phyloP scores from a whole-genome alignment of 2,797 vertebrate species.

The Cichlasoma orientale region DNA sequence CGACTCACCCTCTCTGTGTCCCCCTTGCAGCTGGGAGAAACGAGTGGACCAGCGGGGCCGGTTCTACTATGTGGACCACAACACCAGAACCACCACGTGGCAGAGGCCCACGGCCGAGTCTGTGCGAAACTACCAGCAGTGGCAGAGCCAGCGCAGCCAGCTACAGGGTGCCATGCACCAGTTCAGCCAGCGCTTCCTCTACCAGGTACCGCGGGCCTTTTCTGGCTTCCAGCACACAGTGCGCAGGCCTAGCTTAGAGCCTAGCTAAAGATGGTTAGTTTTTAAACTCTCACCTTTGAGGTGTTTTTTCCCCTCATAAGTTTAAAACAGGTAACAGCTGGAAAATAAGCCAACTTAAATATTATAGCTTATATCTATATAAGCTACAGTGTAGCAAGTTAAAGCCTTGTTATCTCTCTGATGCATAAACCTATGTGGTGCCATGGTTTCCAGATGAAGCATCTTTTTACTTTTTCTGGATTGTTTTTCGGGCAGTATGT shows the following conservation, averaged over 20 bases:
- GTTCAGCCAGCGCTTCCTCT: constrained; percentile 98
- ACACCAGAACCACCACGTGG: constrained; percentile 97
- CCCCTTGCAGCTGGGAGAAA: constrained; percentile 90
- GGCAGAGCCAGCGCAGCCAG: constrained; percentile 96
- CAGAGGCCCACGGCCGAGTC: constrained; percentile 96
- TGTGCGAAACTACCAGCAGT: constrained; percentile 95
- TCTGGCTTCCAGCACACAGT: neutral
- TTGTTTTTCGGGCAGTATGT: neutral
- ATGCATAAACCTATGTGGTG: neutral
- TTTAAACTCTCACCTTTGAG: too few species aligned
- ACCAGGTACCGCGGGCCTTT: constrained; percentile 84
- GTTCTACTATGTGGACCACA: constrained; percentile 98
- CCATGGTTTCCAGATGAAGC: neutral
- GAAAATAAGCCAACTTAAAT: neutral
- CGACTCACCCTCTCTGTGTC: neutral
- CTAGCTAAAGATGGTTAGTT: neutral
- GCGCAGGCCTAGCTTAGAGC: rapidly evolving
- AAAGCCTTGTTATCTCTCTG: neutral
- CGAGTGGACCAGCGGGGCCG: constrained; percentile 93
- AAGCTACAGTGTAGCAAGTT: neutral
- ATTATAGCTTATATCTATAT: neutral
- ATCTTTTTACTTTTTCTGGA: neutral
- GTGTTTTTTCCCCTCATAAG: too few species aligned
- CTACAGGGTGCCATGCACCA: constrained; percentile 98
- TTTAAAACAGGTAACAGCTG: neutral